Conservation (phyloP, 2,797 vertebrate genomes). For the Megaceryle alcyon region DNA sequence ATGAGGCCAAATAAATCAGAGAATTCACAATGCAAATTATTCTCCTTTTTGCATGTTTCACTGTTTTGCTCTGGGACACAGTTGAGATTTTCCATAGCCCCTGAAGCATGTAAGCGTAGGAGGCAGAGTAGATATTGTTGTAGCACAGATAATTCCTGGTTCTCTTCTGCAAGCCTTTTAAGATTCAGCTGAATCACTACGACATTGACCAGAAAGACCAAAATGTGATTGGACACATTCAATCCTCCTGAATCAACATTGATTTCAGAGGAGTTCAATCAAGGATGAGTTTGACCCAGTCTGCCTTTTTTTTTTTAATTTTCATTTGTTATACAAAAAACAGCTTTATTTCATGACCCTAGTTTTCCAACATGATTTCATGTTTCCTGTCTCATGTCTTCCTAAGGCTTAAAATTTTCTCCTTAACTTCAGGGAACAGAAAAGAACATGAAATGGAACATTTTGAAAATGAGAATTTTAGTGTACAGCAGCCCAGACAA, state of each 20-base stretch:
- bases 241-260: background rate
- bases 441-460: background rate
- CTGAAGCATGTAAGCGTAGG: background rate
- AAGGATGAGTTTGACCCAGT: slow-evolving; percentile 14
- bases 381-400: background rate
- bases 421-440: background rate
- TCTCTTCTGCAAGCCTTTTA: background rate
- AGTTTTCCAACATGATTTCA: background rate
- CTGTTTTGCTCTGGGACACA: background rate
- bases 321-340: slow-evolving; percentile 11
- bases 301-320: background rate
- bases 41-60: background rate
- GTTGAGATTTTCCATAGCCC: background rate
- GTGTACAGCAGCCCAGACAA: background rate
- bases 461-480: background rate
- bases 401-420: background rate
- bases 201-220: slow-evolving; percentile 16
- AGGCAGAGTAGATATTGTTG: background rate
- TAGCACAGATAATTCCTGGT: background rate
- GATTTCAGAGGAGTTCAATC: slow-evolving; percentile 33
- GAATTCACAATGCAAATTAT: background rate
- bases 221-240: slow-evolving; percentile 27
- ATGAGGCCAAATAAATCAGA: background rate
- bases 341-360: background rate
- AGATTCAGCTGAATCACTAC: background rate